Percentiles rank a stretch among this genome's conserved stretches.
These are phyloP conservation scores for Theropithecus gelada DNA, from an alignment of 2,113 vertebrate species.

Conservation along the genomic window DNA sequence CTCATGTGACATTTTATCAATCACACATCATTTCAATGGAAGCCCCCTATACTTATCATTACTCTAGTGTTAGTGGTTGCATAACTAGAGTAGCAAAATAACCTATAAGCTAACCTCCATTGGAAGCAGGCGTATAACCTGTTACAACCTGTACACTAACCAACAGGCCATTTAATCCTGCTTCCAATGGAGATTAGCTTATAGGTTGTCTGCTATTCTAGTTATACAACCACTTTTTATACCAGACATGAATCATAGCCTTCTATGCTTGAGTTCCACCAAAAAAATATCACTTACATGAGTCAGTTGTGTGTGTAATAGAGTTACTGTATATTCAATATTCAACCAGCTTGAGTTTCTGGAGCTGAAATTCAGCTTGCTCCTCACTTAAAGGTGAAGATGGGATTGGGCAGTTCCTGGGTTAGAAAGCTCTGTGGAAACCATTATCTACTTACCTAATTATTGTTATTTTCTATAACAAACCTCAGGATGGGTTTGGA, in stretches of 20 bases:
- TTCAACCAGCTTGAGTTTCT: background rate
- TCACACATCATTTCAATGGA: background rate
- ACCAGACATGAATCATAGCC: background rate
- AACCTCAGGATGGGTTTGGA: background rate
- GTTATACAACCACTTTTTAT: background rate
- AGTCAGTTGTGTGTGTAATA: background rate
- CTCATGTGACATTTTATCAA: background rate
- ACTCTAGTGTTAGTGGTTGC: background rate
- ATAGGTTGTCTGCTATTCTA: background rate
- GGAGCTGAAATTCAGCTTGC: background rate
- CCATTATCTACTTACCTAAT: background rate
- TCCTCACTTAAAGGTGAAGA: background rate
- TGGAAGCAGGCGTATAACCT: background rate
- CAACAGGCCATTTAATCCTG: background rate
- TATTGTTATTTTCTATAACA: background rate
- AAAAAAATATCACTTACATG: background rate
- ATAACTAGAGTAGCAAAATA: background rate
- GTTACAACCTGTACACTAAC: too few species aligned
- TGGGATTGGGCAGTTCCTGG: background rate
- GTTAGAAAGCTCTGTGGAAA: background rate
- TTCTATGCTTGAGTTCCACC: background rate
- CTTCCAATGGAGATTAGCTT: background rate
- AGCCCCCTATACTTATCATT: background rate
- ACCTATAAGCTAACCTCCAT: background rate
- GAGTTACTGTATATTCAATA: background rate